phyloP scores from a whole-genome alignment of 1,140 invertebrate genomes.

The Mactra quadrangularis region DNA sequence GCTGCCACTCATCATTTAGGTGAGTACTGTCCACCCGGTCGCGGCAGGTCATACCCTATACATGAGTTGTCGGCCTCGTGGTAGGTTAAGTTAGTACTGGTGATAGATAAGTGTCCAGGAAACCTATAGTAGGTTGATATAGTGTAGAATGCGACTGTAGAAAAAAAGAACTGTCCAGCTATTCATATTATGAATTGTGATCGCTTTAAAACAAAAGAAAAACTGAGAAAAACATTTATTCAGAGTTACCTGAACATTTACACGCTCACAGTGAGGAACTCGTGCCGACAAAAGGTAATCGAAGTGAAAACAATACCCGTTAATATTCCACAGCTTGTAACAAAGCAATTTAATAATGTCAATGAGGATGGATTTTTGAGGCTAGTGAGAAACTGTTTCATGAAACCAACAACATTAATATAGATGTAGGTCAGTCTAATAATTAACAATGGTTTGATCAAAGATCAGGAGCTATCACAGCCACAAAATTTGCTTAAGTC shows the following conservation, averaged over 20 bases:
- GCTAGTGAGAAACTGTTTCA: too few species aligned
- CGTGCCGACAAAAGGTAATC: not conserved
- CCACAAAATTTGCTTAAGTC: slow-evolving; percentile 2
- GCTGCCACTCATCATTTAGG: slow-evolving; percentile 6
- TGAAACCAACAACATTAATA: too few species aligned
- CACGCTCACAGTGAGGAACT: not conserved
- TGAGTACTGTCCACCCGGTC: slow-evolving; percentile 23
- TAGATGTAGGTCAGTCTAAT: not conserved
- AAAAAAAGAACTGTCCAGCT: too few species aligned
- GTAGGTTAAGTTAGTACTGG: too few species aligned
- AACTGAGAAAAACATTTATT: not conserved
- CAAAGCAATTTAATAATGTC: not conserved
- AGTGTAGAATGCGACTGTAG: too few species aligned
- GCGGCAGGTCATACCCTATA: too few species aligned
- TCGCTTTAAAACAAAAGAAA: not conserved
- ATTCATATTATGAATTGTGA: slow-evolving; percentile 1
- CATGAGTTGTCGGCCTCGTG: too few species aligned
- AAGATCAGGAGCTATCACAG: not conserved
- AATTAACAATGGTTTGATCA: slow-evolving; percentile 10
- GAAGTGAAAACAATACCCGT: slow-evolving; percentile 1
- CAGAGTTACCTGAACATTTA: not conserved
- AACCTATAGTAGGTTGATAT: too few species aligned
- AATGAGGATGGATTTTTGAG: not conserved
- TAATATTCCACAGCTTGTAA: not conserved
- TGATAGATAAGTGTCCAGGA: too few species aligned